A percentile compares a stretch with the other conserved stretches of the same genome.
Conservation (phyloP, 2,888 invertebrate species). For the Ophioninae sp. region DNA sequence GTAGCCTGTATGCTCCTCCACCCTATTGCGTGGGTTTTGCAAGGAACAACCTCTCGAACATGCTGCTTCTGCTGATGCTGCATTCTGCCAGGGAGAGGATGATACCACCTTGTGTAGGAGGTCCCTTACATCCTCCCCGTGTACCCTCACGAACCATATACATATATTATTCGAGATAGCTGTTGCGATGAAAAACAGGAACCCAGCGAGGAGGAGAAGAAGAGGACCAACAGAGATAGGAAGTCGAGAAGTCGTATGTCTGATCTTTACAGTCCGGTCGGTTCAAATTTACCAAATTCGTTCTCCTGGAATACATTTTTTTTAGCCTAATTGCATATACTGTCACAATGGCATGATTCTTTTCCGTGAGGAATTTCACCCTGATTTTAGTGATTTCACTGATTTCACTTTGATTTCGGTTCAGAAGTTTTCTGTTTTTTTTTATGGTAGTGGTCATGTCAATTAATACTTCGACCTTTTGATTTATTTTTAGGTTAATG, state of each 20-base stretch:
- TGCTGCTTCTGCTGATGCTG: slow-evolving; percentile 60
- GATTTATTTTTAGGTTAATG: no score
- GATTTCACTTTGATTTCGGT: no score
- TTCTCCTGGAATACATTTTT: no score
- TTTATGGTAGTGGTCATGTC: no score
- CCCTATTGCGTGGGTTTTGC: slow-evolving; percentile 57
- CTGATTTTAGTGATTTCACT: no score
- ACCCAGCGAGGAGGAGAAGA: slow-evolving; percentile 26
- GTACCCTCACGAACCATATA: slow-evolving; percentile 53
- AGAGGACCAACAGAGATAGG: slow-evolving; percentile 45
- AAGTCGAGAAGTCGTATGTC: slow-evolving; percentile 41
- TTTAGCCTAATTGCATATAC: no score
- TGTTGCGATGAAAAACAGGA: slow-evolving; percentile 43
- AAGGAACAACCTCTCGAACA: slow-evolving; percentile 59
- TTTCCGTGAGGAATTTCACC: no score
- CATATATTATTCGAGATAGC: slow-evolving; percentile 59
- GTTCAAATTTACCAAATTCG: slow-evolving; percentile 7
- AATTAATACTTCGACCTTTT: no score
- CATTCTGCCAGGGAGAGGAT: slow-evolving; percentile 36
- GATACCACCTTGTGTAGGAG: slow-evolving; percentile 56
- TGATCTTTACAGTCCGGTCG: not conserved
- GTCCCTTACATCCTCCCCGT: slow-evolving; percentile 55
- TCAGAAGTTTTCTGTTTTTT: no score
- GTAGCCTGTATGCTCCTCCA: slow-evolving; percentile 44
- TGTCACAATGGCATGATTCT: no score